These are phyloP conservation scores for Tryphoninae sp. DNA, from an alignment of 2,888 invertebrate species.

Conservation along the genomic window DNA sequence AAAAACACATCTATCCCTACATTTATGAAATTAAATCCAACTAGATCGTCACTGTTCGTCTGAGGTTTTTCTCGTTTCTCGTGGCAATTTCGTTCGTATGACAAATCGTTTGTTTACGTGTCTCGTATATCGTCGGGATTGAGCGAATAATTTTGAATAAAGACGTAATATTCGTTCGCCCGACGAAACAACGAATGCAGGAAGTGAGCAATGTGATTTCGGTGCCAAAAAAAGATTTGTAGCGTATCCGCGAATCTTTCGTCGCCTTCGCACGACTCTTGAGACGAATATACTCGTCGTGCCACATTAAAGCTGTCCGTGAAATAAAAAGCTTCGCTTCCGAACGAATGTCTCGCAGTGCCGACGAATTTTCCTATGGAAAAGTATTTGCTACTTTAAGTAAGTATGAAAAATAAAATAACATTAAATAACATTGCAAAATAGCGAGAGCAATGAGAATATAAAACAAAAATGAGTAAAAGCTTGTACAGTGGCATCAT, in stretches of 20 bases:
- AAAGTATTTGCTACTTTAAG: slow-evolving; percentile 8
- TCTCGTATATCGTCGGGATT: too few species aligned
- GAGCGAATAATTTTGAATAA: too few species aligned
- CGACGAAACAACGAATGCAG: slow-evolving; percentile 26
- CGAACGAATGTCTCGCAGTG: slow-evolving; percentile 20
- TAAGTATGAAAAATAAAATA: neutral
- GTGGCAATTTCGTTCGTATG: too few species aligned
- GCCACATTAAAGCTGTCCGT: slow-evolving; percentile 35
- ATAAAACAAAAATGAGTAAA: slow-evolving; percentile 50
- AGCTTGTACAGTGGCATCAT: slow-evolving; percentile 70
- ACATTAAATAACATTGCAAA: slow-evolving; percentile 27
- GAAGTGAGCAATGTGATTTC: slow-evolving; percentile 8
- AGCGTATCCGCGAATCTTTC: slow-evolving; percentile 1
- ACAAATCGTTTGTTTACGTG: too few species aligned
- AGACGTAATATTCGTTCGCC: too few species aligned
- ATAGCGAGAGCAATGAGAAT: slow-evolving; percentile 2
- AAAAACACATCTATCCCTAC: neutral
- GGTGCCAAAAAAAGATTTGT: slow-evolving; percentile 30
- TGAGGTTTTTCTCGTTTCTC: too few species aligned
- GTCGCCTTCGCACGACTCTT: slow-evolving; percentile 31
- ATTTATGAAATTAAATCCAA: slow-evolving; percentile 36
- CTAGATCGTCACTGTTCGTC: slow-evolving; percentile 9
- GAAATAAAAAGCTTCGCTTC: slow-evolving; percentile 4
- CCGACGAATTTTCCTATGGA: neutral
- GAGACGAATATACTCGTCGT: slow-evolving; percentile 39